Evolutionary conservation across 92 coral and sea anemone genomes (phyloP).

Genomic region (Ricordea florida): DNA sequence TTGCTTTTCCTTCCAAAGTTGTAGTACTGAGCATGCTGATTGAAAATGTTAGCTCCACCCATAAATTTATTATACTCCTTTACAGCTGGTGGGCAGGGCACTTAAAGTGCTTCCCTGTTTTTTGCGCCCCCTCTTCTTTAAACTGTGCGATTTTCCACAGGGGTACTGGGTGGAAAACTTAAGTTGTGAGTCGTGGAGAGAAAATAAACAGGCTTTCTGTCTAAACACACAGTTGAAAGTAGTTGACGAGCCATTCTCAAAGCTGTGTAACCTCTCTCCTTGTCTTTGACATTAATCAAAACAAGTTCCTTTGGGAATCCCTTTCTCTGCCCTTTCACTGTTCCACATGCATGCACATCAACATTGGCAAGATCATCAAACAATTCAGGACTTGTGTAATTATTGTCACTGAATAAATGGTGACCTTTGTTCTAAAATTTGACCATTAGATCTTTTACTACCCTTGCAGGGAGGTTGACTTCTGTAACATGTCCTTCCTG

Average conservation of each 20-base stretch:
- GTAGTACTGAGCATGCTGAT: neutral
- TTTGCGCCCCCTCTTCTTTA: neutral
- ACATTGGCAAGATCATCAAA: too few species aligned
- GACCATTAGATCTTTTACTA: too few species aligned
- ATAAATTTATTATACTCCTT: neutral
- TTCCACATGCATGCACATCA: slow-evolving; percentile 22
- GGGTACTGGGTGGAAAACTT: neutral
- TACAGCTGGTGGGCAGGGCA: neutral
- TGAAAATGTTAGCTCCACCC: slow-evolving; percentile 1
- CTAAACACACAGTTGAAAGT: neutral
- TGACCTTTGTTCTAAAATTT: too few species aligned
- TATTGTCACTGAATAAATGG: slow-evolving; percentile 8
- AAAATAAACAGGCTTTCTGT: slow-evolving; percentile 2
- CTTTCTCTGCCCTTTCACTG: slow-evolving; percentile 19
- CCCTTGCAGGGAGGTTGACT: too few species aligned
- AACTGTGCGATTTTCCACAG: neutral
- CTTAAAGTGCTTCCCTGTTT: neutral
- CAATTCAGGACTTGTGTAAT: slow-evolving; percentile 29
- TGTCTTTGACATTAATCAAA: neutral
- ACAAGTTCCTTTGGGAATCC: slow-evolving; percentile 11
- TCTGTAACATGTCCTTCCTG: neutral
- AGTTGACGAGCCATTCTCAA: neutral
- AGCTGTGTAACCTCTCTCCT: neutral
- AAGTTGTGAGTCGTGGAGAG: neutral
- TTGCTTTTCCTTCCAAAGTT: neutral